Base-by-base conservation (phyloP, 2,888 invertebrate genomes). In the Eumerus sabulonum region DNA sequence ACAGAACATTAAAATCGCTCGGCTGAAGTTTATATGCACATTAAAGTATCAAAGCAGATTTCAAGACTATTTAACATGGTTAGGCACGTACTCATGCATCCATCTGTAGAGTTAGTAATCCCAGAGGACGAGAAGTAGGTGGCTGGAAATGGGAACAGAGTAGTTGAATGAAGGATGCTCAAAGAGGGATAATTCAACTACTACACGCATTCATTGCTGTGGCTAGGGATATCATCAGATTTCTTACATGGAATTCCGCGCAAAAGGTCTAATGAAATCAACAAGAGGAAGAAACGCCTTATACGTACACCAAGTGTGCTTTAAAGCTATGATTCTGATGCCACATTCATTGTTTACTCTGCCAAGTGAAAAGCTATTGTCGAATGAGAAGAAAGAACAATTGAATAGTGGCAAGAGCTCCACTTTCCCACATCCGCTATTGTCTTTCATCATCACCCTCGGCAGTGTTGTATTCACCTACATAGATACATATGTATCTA, bases 41-140 rank as follows among this genome's bases (percentile, higher is more conserved):
- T 76, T 67, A 67, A 67, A 72, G 66, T 56, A 60, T 71, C 53
- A 77, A 48, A 63, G 51, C 36, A 67, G 66, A 66, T 71, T 76
- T 76, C 38, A 36, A 51, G 50, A 66, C 56, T 62, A 50, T 66
- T 67, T 57, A 67, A 57, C 62, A 72, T 73, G 64, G 70, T 56
- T 66, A 51, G 71, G 51, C 71, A 76, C 66, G 76, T 62, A 45
- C 71, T 76, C 47, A 59, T 70, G 38, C 48, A 45, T 35, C 14
- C 42, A 18, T 9, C 35, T 35, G 18, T 50, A 4, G n/a, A 7
- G 7, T 7, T 2, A 4, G 3, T 27, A 27, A 27, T 7, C 7
- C 2, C 27, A 2, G 27, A 27, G 27, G 27, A 27, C 27, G 27
- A 27, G 7, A 27, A 27, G 7, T 27, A 7, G 27, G 27, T 4